Evolutionary conservation across 2,797 vertebrate species (phyloP), one percentile per base, ranked within the genome.

Genomic region (Acrocephalus scirpaceus): DNA sequence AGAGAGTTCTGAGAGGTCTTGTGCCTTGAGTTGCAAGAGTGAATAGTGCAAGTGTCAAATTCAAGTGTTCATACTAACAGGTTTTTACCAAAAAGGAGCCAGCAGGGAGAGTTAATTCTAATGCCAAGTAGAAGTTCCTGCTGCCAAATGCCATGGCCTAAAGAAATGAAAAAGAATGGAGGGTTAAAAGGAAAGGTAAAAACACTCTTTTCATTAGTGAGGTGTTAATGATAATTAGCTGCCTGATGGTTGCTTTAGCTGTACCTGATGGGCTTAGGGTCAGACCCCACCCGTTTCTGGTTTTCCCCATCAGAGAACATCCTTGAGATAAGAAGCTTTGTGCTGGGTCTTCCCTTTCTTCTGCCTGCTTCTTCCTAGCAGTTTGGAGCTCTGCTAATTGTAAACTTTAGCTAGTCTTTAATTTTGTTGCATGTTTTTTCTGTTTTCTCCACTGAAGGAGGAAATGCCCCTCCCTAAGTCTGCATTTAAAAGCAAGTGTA

Each of bases 51-150:
- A 65, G 40, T 34, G 27, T 76, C 0, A 6, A 53, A 70, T 75
- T 72, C 14, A 13, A 57, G 84, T 42, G 72, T 36, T 89, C 25
- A 1, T 16, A 4, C 44, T 45, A 51, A 58, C 20, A 44, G n/a
- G 22, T 23, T 96, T 92, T 34, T 64, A 64, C 82, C 51, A 72
- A 83, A 93, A 91, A 56, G 29, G 40, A 90, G n/a, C 50, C 62
- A 66, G 51, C 17, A 47, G 26, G 65, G 69, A 65, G 56, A 65
- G 70, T 60, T 60, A 48, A 85, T 82, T 90, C 19, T 53, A 57
- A 23, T 47, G 85, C 53, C 38, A 82, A 86, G 56, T 42, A 91
- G 87, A 83, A 74, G 54, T 30, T 86, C 40, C 56, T 86, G 50
- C 57, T 92, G 85, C 12, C 76, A 61, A 87, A 54, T 53, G 42